Percentiles rank a stretch among this genome's conserved stretches.
Evolutionary conservation across 2,888 invertebrate genomes (phyloP).

Genomic region (Oscheius sp.): DNA sequence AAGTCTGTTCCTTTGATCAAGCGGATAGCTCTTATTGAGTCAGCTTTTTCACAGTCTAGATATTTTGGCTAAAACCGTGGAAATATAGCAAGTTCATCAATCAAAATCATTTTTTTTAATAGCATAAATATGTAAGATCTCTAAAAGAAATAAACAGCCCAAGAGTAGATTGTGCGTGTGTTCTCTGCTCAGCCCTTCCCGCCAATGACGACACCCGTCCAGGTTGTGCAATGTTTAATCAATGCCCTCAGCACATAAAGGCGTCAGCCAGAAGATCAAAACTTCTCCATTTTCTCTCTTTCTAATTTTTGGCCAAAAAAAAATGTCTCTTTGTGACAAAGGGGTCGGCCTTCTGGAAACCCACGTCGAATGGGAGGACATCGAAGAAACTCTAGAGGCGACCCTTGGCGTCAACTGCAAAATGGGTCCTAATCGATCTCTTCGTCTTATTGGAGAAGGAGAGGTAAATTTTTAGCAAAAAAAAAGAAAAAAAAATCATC

Average conservation of each 20-base stretch:
- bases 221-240: background rate
- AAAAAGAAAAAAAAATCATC: background rate
- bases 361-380: slow-evolving; percentile 18
- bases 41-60: too few species aligned
- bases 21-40: too few species aligned
- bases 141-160: too few species aligned
- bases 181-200: too few species aligned
- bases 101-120: too few species aligned
- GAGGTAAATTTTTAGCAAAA: background rate
- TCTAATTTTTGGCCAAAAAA: too few species aligned
- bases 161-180: too few species aligned
- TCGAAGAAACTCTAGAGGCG: background rate
- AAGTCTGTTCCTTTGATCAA: too few species aligned
- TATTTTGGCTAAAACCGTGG: too few species aligned
- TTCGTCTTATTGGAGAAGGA: slow-evolving; percentile 16
- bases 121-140: too few species aligned
- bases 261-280: background rate
- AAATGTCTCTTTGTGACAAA: slow-evolving; percentile 8
- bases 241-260: background rate
- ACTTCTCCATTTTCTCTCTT: too few species aligned
- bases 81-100: too few species aligned
- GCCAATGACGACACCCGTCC: background rate
- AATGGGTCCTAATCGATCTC: background rate
- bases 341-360: slow-evolving; percentile 11
- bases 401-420: background rate